Base-by-base conservation (phyloP, 2,888 invertebrate species). In the Hyposoter didymator region DNA sequence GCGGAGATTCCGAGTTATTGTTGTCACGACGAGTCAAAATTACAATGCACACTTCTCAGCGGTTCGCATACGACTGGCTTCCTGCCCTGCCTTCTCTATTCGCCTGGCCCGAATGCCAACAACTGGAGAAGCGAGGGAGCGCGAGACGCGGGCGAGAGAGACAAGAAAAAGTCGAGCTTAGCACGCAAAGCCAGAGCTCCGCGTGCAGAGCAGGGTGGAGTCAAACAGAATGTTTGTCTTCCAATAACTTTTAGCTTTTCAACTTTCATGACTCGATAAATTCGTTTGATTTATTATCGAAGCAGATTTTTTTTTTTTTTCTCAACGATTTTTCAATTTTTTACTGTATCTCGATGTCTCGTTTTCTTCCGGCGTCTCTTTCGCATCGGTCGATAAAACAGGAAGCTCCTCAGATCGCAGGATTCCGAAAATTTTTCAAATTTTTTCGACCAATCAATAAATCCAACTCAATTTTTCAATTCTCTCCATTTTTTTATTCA, bases 41-140 rank as follows among this genome's bases (percentile, higher is more conserved):
- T 55, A 72, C 66, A 66, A 84, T 55, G 22, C 39, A 70, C 67
- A 47, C 82, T 75, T 73, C 78, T 12, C 79, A 70, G 55, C 79
- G 84, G 82, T 76, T 87, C 82, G 84, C 69, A 82, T 69, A 84
- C 75, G 86, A 87, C 86, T 87, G 84, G 28, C 75, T 59, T 35
- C 35, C 35, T 35, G 35, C 70, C 22, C 67, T 72, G 59, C 22
- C 45, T 43, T 22, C 47, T 47, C 66, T 74, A 39, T 14, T 14
- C 14, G 82, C 49, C 32, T 64, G 79, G 43, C 19, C 10, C 62
- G 67, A 55, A 55, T 55, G 69, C 62, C 66, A 17, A n/a, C 64
- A 45, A 78, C 78, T 55, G 69, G 32, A 45, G 64, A 66, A 43
- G 78, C 43, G 66, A 43, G 66, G 28, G 45, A 12, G 22, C 19